Evolutionary conservation across 2,113 vertebrate genomes (phyloP), one percentile per base, ranked within the genome.

Genomic region (Varanus salvator): DNA sequence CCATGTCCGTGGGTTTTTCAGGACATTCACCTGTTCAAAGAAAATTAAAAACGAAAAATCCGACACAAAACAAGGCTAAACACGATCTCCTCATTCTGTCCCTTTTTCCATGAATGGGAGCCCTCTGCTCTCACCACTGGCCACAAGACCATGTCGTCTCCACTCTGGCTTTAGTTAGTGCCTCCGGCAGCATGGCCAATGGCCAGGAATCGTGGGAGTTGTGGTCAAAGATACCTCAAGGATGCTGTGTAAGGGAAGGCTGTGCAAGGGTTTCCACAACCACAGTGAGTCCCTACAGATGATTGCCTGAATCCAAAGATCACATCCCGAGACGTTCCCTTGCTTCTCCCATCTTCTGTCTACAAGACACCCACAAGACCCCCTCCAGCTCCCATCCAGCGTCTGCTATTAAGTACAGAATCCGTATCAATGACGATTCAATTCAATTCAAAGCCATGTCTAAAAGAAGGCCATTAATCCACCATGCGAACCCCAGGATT

Each of bases 1-100:
- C 99, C 99, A 99, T 74, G 99, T 98, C 25, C 94, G 97, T 19
- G 99, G 98, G 25, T 97, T 97, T 95, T 88, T 96, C 87, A 99
- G 96, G 44, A 93, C 93, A 8, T 95, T 92, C 96, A 98, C 95
- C 99, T 99, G 94, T 76, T 69, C 21, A 75, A 95, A 60, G 57
- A 60, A 60, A 60, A 60, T 60, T 12, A 14, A 90, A 80, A 88
- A 74, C 91, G 80, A 21, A 23, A 94, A 85, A 71, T 88, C 92
- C 50, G 66, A 78, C 0, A 48, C 14, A 87, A 8, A 0, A 1
- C 71, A 74, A 50, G 34, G 50, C 50, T 57, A n/a, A 86, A 25
- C 5, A 34, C 48, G 34, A 38, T 25, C 69, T 34, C 8, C 54
- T 54, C 2, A 12, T 74, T 84, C 80, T 1, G 34, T 29, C 31